A percentile compares a stretch with the other conserved stretches of the same genome.
Evolutionary conservation across 2,113 vertebrate species (phyloP).

Genomic region (Saccopteryx bilineata): DNA sequence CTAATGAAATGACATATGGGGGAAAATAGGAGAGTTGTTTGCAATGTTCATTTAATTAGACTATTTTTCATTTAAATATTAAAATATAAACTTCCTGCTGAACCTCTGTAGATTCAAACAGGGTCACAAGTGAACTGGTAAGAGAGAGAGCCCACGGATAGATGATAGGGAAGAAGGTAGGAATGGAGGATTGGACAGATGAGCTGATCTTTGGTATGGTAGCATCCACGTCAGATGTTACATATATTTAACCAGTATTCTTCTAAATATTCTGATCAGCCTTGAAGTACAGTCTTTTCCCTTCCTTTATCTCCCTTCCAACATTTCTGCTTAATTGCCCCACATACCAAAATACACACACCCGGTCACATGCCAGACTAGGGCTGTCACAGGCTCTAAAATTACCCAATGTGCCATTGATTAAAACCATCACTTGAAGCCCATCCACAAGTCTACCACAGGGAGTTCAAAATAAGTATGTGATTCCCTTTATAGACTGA

Average conservation of each 20-base stretch:
- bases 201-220: background rate
- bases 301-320: background rate
- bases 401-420: slow-evolving; percentile 58
- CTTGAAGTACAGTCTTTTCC: background rate
- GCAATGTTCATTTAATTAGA: slow-evolving; percentile 48
- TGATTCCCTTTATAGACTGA: slow-evolving; percentile 78
- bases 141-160: background rate
- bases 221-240: background rate
- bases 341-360: background rate
- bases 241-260: background rate
- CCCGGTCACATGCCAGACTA: slow-evolving; percentile 9
- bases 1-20: background rate
- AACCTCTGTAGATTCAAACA: background rate
- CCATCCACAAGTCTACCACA: slow-evolving; percentile 49
- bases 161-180: background rate
- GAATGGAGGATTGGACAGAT: background rate
- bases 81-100: background rate
- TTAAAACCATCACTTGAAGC: slow-evolving; percentile 56
- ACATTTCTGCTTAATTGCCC: background rate
- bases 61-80: background rate
- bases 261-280: background rate
- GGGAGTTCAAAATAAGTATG: slow-evolving; percentile 70
- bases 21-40: background rate
- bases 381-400: slow-evolving; percentile 61
- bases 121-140: background rate